Conservation (phyloP, 2,888 invertebrate genomes). For the Aporophyla lueneburgensis region DNA sequence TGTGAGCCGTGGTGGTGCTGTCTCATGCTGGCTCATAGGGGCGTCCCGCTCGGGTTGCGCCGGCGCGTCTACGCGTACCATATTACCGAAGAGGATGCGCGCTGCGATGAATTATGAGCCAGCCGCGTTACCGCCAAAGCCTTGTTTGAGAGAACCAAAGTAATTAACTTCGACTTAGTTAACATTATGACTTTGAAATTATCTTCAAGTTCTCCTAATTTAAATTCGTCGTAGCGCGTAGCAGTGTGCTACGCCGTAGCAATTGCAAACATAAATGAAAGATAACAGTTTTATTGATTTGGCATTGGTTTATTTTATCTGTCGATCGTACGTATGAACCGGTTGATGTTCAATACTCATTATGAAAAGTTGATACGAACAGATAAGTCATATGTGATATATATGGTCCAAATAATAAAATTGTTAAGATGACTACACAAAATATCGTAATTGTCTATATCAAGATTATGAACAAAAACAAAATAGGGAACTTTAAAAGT, state of each 20-base stretch:
- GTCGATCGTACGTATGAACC: conserved; percentile 46
- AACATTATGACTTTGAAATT: conserved; percentile 82
- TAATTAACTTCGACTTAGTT: conserved; percentile 89
- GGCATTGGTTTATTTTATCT: conserved; percentile 54
- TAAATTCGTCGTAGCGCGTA: conserved; percentile 70
- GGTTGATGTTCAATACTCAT: conserved; percentile 64
- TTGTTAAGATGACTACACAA: not conserved
- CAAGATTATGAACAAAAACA: not conserved
- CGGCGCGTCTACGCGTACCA: conserved; percentile 86
- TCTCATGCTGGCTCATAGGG: conserved; percentile 69
- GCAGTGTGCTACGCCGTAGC: conserved; percentile 74
- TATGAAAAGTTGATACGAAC: conserved; percentile 60
- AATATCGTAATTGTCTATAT: no score
- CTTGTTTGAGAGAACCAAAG: conserved; percentile 87
- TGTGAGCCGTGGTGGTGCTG: conserved; percentile 70
- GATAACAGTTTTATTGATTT: conserved; percentile 56
- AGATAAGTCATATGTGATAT: conserved; percentile 62
- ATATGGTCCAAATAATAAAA: conserved; percentile 53
- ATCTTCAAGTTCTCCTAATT: conserved; percentile 70
- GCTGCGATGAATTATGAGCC: conserved; percentile 84
- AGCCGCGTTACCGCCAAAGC: conserved; percentile 88
- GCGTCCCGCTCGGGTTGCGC: conserved; percentile 81
- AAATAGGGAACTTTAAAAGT: not conserved
- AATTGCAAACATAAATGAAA: conserved; percentile 18
- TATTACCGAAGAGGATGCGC: conserved; percentile 82